Evolutionary conservation across 1,140 invertebrate genomes (phyloP).

Genomic region (Saxidomus purpurata): DNA sequence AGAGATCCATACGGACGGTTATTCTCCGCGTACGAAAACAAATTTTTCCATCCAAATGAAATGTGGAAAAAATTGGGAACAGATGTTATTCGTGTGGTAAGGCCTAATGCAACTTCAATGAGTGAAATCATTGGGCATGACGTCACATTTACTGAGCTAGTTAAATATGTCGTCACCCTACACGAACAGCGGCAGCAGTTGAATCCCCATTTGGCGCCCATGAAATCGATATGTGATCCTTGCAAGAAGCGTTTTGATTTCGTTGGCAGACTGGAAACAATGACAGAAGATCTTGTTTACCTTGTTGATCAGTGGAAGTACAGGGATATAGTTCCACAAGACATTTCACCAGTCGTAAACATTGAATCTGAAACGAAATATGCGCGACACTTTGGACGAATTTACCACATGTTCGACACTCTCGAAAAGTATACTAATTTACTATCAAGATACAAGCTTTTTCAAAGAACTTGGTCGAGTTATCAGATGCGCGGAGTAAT

Average conservation of each 20-base stretch:
- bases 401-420: constrained; percentile 18
- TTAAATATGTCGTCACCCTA: constrained; percentile 21
- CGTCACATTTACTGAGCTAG: constrained; percentile 61
- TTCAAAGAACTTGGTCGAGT: constrained; percentile 35
- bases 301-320: constrained; percentile 63
- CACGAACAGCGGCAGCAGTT: neutral
- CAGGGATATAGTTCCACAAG: constrained; percentile 11
- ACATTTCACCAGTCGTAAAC: neutral
- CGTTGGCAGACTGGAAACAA: constrained; percentile 83
- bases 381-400: neutral
- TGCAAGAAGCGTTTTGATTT: constrained; percentile 82
- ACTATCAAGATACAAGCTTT: constrained; percentile 20
- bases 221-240: constrained; percentile 80
- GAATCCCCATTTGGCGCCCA: constrained; percentile 82
- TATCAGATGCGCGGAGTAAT: constrained; percentile 59
- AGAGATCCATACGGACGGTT: constrained; percentile 56
- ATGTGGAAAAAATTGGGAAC: constrained; percentile 60
- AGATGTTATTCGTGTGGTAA: constrained; percentile 41
- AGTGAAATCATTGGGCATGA: neutral
- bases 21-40: constrained; percentile 55
- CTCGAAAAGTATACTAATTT: neutral
- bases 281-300: constrained; percentile 75
- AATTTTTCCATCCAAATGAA: constrained; percentile 44
- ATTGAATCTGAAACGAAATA: constrained; percentile 22
- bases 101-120: neutral